Conservation (phyloP, 1,140 invertebrate genomes). For the Cydia fagiglandana region DNA sequence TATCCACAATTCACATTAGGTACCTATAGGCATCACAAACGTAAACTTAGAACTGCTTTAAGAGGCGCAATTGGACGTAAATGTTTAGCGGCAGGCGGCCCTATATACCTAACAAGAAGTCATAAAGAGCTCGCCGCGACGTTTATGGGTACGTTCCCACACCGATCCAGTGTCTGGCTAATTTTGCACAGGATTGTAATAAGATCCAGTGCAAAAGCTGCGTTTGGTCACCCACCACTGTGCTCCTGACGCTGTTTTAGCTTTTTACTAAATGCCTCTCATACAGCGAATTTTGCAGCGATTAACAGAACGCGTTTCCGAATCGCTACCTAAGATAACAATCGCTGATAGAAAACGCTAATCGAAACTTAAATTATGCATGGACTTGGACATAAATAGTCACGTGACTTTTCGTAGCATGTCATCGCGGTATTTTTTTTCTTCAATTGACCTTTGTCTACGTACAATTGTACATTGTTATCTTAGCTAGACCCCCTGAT, state of each 20-base stretch:
- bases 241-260: not conserved
- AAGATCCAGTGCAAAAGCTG: constrained; percentile 23
- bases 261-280: not conserved
- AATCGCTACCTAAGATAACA: too few species aligned
- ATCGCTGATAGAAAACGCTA: too few species aligned
- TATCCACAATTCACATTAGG: not conserved
- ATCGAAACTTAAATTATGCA: too few species aligned
- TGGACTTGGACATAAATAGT: too few species aligned
- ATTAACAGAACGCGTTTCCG: too few species aligned
- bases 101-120: constrained; percentile 44
- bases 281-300: not conserved
- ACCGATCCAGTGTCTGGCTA: constrained; percentile 43
- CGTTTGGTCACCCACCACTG: not conserved
- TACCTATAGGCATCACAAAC: not conserved
- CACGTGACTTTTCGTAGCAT: too few species aligned
- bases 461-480: too few species aligned
- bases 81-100: constrained; percentile 24
- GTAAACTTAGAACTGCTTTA: constrained; percentile 20
- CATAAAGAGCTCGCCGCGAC: constrained; percentile 45
- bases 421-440: too few species aligned
- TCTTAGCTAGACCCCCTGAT: too few species aligned
- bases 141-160: constrained; percentile 52
- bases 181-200: constrained; percentile 39
- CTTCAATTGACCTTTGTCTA: too few species aligned
- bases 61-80: constrained; percentile 7